Conservation (phyloP, 2,797 vertebrate species). For the Coranthus polyacanthus region DNA sequence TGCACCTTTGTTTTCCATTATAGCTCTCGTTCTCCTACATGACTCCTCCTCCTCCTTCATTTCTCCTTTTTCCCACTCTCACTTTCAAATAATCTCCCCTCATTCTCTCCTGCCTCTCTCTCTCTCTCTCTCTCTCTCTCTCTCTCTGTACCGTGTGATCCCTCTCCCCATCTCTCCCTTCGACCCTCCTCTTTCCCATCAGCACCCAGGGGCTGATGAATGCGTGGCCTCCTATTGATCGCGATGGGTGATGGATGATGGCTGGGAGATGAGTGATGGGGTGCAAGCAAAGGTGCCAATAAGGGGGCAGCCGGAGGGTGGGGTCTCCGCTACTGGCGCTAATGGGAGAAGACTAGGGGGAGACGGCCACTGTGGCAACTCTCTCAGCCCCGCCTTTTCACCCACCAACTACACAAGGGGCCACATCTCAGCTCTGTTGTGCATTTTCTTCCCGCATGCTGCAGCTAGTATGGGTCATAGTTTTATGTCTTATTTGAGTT, state of each 20-base stretch:
- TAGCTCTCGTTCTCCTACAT: slow-evolving; percentile 24
- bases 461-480: slow-evolving; percentile 43
- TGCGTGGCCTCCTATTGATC: slow-evolving; percentile 93
- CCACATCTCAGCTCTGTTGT: slow-evolving; percentile 50
- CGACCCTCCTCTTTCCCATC: slow-evolving; percentile 70
- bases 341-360: slow-evolving; percentile 87
- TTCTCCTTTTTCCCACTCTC: slow-evolving; percentile 39
- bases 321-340: slow-evolving; percentile 83
- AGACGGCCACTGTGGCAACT: slow-evolving; percentile 66
- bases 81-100: slow-evolving; percentile 55
- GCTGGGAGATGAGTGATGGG: slow-evolving; percentile 91
- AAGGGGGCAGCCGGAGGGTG: slow-evolving; percentile 84
- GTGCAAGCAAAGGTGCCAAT: slow-evolving; percentile 89
- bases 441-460: slow-evolving; percentile 64
- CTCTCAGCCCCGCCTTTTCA: slow-evolving; percentile 53
- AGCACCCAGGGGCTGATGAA: slow-evolving; percentile 85
- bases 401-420: slow-evolving; percentile 32
- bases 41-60: slow-evolving; percentile 62
- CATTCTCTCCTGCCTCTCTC: slow-evolving; percentile 25
- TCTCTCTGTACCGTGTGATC: slow-evolving; percentile 58
- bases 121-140: slow-evolving; percentile 20
- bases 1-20: slow-evolving; percentile 7
- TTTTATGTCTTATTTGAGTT: slow-evolving; percentile 19
- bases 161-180: slow-evolving; percentile 39
- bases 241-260: slow-evolving; percentile 90